These are phyloP conservation scores for Drosophila monieri DNA, from an alignment of 2,888 invertebrate species.

Conservation along the genomic window DNA sequence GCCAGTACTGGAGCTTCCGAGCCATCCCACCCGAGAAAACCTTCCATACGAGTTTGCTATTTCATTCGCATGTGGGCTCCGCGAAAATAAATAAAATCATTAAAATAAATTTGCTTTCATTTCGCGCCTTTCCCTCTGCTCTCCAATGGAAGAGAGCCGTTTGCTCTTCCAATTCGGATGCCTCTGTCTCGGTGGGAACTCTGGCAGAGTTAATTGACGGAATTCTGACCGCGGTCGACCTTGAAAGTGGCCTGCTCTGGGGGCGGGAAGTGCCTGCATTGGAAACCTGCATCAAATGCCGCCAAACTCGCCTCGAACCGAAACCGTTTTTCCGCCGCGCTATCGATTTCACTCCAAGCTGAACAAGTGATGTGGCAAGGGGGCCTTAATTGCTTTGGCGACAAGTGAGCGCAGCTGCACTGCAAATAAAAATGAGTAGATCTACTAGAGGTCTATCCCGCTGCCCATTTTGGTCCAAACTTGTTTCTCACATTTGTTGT, in stretches of 20 bases:
- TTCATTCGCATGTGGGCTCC: constrained; percentile 28
- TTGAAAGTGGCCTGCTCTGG: constrained; percentile 54
- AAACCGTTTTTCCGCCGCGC: constrained; percentile 66
- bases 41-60: too few relatives aligned
- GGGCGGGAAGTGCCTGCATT: constrained; percentile 6
- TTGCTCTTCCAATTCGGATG: constrained; percentile 38
- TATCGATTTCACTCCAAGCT: constrained; percentile 68
- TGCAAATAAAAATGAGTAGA: not conserved
- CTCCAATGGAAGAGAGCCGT: constrained; percentile 35
- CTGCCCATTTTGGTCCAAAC: too few relatives aligned
- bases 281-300: constrained; percentile 36
- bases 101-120: constrained; percentile 55
- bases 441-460: not conserved
- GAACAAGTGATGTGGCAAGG: constrained; percentile 50
- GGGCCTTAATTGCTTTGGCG: constrained; percentile 64
- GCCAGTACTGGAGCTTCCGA: not conserved
- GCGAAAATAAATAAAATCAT: constrained; percentile 36
- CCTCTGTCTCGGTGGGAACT: too few relatives aligned
- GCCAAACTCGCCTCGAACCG: constrained; percentile 35
- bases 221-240: constrained; percentile 53
- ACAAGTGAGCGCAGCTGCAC: constrained; percentile 48
- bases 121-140: constrained; percentile 20
- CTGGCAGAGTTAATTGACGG: constrained; percentile 58
- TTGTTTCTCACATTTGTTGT: constrained; percentile 48
- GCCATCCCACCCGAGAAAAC: not conserved